Evolutionary conservation across 2,797 vertebrate genomes (phyloP), one percentile per base, ranked within the genome.

Genomic region (Falco columbarius): DNA sequence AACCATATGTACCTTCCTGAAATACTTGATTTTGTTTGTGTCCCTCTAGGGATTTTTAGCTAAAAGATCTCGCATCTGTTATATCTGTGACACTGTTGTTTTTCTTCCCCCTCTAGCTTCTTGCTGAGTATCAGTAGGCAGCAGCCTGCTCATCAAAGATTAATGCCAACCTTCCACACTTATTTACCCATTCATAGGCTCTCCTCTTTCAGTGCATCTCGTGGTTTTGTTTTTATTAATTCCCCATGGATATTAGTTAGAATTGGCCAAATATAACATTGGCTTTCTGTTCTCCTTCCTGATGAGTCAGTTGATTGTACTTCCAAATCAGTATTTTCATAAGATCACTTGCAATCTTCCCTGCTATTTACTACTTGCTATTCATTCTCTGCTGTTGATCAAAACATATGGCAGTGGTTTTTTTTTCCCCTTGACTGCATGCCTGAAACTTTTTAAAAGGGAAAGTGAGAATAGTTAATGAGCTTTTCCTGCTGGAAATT

Each of bases 301-400:
- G 49, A 36, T 73, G 77, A 91, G 74, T 82, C 83, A 81, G 65
- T 49, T 91, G 56, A 34, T 40, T 76, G 63, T 76, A 72, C 58
- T 91, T 84, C 61, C 47, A 88, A 88, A 90, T 56, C 65, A 40
- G 44, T 83, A 47, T 93, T 96, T 95, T 91, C 36, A 4, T 30
- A 80, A 81, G 51, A 68, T 84, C 89, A 44, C 59, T 94, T 95
- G 34, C 73, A 72, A 84, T 59, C 80, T 92, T 92, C 86, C 58
- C 86, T 61, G 38, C 82, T 94, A 76, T 93, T 95, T 91, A 86
- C 82, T 67, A 19, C 83, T 94, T 75, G 58, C 58, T 86, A 90
- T 91, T 95, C 85, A 51, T 84, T 67, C 44, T 62, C 55, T 9
- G 19, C 23, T 93, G 58, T 47, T 79, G 61, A 74, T 70, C 80